Base-by-base conservation (phyloP, 1,140 invertebrate genomes). In the Caenorhabditis inopinata region DNA sequence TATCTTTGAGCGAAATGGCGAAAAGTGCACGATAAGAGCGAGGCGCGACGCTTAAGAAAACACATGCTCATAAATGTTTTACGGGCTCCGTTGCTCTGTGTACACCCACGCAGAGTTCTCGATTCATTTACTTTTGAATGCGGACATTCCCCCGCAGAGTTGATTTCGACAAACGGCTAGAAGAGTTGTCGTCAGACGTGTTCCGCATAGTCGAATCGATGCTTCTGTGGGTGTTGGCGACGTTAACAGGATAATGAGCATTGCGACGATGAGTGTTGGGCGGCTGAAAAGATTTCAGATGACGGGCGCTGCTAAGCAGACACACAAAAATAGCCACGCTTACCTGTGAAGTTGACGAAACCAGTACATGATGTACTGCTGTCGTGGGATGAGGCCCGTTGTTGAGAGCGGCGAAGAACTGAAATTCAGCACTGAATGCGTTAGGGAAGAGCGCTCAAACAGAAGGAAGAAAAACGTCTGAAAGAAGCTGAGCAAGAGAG, bases 121-220 rank as follows among this genome's bases (percentile, higher is more conserved):
- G 16, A 29, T 23, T 9, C 16, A 49, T 58, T 42, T 18, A 79
- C 77, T 27, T 49, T 79, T 79, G 32, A 47, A 46, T 42, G 68
- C 77, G 21, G 18, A 23, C 25, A 62, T 46, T 58, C 77, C 77
- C 29, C 53, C 53, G 53, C 77, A 79, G 9, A 79, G 38, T 23
- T 79, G 77, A 46, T 68, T 68, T 35, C 77, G 77, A 32, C 77
- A 79, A 27, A 79, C 68, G 9, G 51, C 77, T 32, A 79, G 42
- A 42, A 79, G 77, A 2, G 77, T 79, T 12, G 53, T 25, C 5
- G 77, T 79, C 12, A 79, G 77, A 46, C 68, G 53, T 47, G 29
- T 35, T 58, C 77, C 77, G 47, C 77, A 79, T 25, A 79, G 47
- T 46, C 77, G 77, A 32, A 79, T 29, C n/a, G 29, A 38, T 68